Percentiles rank a stretch among this genome's conserved stretches.
phyloP scores from a whole-genome alignment of 2,113 vertebrate species.

The Salminus brasiliensis region DNA sequence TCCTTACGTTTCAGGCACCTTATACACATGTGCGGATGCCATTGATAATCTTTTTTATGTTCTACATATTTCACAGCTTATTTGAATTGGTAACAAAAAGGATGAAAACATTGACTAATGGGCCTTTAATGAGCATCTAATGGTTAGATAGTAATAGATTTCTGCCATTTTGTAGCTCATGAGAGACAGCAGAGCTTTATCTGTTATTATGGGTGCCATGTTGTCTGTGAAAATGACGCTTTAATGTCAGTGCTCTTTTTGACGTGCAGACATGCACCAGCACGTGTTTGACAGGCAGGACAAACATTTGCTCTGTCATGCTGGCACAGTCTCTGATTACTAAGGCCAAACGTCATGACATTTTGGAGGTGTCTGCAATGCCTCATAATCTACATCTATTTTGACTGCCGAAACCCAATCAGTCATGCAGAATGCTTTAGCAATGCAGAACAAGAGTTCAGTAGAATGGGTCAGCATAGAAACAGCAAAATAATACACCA shows the following conservation, averaged over 20 bases:
- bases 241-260: slow-evolving; percentile 1
- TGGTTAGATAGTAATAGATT: not conserved
- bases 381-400: slow-evolving; percentile 13
- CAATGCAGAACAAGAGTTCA: not conserved
- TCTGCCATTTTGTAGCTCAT: not conserved
- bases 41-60: no score
- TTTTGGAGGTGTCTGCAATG: slow-evolving; percentile 32
- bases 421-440: slow-evolving; percentile 2
- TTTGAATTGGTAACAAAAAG: no score
- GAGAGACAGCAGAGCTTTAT: not conserved
- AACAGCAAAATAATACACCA: not conserved
- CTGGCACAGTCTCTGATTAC: slow-evolving; percentile 11
- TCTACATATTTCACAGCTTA: no score
- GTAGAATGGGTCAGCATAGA: not conserved
- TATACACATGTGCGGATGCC: no score
- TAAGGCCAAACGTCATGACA: slow-evolving; percentile 19
- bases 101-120: no score
- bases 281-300: not conserved
- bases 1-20: no score
- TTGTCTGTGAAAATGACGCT: not conserved
- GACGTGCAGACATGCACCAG: not conserved
- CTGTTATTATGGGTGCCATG: not conserved
- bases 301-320: slow-evolving; percentile 15
- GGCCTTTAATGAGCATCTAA: no score
- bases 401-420: slow-evolving; percentile 6